A percentile compares a stretch with the other conserved stretches of the same genome.
These are phyloP conservation scores for Eupithecia pulchellata DNA, from an alignment of 2,888 invertebrate genomes.

Conservation along the genomic window DNA sequence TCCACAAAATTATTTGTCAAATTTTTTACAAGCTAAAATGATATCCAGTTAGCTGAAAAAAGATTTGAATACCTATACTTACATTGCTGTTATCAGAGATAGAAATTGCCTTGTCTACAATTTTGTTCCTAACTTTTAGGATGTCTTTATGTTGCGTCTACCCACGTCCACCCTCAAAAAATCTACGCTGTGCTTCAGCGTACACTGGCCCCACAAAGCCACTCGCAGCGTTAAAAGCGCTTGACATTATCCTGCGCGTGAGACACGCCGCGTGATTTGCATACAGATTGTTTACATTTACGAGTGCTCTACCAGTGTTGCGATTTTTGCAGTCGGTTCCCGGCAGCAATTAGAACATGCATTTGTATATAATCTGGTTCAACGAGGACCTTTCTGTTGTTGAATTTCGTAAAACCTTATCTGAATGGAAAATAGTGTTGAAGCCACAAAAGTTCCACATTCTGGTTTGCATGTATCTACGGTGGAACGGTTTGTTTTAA, in stretches of 20 bases:
- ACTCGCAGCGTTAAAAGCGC: slow-evolving; percentile 45
- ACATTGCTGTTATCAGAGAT: no score
- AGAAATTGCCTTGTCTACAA: no score
- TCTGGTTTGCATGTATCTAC: slow-evolving; percentile 1
- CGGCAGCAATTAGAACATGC: slow-evolving; percentile 28
- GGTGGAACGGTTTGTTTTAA: slow-evolving; percentile 17
- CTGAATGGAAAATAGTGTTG: not conserved
- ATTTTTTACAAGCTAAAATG: no score
- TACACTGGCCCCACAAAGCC: slow-evolving; percentile 38
- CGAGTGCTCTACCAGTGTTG: slow-evolving; percentile 47
- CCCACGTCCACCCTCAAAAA: no score
- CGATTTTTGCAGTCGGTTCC: slow-evolving; percentile 53
- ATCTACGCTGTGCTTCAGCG: not conserved
- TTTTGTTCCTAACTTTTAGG: no score
- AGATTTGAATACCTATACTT: no score
- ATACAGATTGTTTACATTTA: slow-evolving; percentile 72
- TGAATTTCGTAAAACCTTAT: slow-evolving; percentile 4
- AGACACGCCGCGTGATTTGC: slow-evolving; percentile 67
- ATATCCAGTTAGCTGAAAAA: no score
- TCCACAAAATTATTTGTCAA: no score
- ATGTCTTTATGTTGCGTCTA: no score
- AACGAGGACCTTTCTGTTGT: slow-evolving; percentile 7
- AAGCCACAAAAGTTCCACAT: not conserved
- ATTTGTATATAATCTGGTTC: slow-evolving; percentile 15
- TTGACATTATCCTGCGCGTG: slow-evolving; percentile 63